phyloP scores from a whole-genome alignment of 2,888 invertebrate species.

The Oscheius sp. region DNA sequence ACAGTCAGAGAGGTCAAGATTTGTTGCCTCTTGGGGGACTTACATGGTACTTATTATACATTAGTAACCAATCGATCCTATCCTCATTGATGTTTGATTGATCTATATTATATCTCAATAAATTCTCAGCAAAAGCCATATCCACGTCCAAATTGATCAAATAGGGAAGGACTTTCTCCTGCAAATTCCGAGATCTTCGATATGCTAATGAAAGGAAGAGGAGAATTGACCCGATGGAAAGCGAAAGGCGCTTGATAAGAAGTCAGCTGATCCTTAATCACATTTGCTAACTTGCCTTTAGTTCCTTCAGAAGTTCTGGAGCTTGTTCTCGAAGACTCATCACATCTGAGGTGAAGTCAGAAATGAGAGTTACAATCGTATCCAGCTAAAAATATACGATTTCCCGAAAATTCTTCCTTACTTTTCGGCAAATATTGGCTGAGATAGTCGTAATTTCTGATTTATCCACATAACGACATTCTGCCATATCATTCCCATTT shows the following conservation, averaged over 20 bases:
- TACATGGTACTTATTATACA: conserved; percentile 29
- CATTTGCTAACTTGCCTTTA: conserved; percentile 9
- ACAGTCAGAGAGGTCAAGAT: neutral
- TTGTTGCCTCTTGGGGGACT: conserved; percentile 1
- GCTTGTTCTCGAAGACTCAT: conserved; percentile 26
- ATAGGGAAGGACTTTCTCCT: conserved; percentile 24
- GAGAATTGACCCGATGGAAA: neutral
- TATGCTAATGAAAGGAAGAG: conserved; percentile 19
- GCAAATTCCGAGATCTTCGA: conserved; percentile 14
- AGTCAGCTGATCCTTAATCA: neutral
- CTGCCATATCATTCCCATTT: neutral
- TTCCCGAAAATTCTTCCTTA: neutral
- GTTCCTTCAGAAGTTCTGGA: conserved; percentile 25
- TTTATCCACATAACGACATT: conserved; percentile 14
- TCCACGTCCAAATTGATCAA: conserved; percentile 29
- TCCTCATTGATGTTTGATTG: conserved; percentile 24
- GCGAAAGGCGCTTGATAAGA: neutral
- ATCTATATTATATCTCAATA: conserved; percentile 25
- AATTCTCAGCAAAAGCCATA: conserved; percentile 19
- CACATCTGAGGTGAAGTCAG: conserved; percentile 27
- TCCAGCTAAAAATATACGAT: conserved; percentile 15
- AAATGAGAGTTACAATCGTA: conserved; percentile 20
- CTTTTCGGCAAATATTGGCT: conserved; percentile 25
- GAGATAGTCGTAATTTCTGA: neutral
- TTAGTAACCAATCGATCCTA: conserved; percentile 24